phyloP scores from a whole-genome alignment of 1,140 invertebrate species.

The Sweltsa coloradensis region DNA sequence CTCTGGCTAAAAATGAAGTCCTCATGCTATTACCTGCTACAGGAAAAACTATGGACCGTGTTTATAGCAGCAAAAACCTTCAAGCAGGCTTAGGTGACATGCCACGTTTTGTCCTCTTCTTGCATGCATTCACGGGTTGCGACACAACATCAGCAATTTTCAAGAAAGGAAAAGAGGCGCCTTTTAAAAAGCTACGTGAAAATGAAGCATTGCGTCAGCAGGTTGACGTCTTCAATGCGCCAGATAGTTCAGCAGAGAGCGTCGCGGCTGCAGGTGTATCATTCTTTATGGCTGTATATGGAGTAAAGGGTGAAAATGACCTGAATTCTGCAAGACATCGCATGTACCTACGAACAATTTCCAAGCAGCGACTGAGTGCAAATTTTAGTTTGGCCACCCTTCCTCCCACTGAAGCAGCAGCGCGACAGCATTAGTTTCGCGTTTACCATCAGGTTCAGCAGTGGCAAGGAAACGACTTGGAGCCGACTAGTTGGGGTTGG shows the following conservation, averaged over 20 bases:
- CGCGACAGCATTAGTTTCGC: conserved; percentile 10
- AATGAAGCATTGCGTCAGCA: conserved; percentile 6
- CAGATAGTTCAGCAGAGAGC: conserved; percentile 1
- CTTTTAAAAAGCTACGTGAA: conserved; percentile 5
- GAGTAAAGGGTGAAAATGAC: neutral
- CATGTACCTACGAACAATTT: conserved; percentile 6
- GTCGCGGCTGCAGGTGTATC: conserved; percentile 3
- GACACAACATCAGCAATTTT: conserved; percentile 14
- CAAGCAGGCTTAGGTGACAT: conserved; percentile 3
- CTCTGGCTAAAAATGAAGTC: neutral
- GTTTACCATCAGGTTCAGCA: conserved; percentile 12
- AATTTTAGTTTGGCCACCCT: conserved; percentile 2
- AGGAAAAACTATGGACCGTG: neutral
- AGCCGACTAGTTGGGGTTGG: conserved; percentile 13
- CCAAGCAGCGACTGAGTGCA: conserved; percentile 1
- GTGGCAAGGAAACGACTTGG: conserved; percentile 9
- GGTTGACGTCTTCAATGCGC: conserved; percentile 6
- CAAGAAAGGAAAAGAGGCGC: conserved; percentile 11
- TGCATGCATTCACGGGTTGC: conserved; percentile 13
- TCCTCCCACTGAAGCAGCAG: conserved; percentile 15
- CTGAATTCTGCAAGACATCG: conserved; percentile 10
- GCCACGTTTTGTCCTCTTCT: conserved; percentile 10
- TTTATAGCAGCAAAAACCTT: conserved; percentile 1
- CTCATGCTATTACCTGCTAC: conserved; percentile 1
- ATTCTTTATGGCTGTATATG: conserved; percentile 11